Percentiles rank a stretch among this genome's conserved stretches.
phyloP scores from a whole-genome alignment of 2,888 invertebrate species.

The Aspidiotus rigidus region DNA sequence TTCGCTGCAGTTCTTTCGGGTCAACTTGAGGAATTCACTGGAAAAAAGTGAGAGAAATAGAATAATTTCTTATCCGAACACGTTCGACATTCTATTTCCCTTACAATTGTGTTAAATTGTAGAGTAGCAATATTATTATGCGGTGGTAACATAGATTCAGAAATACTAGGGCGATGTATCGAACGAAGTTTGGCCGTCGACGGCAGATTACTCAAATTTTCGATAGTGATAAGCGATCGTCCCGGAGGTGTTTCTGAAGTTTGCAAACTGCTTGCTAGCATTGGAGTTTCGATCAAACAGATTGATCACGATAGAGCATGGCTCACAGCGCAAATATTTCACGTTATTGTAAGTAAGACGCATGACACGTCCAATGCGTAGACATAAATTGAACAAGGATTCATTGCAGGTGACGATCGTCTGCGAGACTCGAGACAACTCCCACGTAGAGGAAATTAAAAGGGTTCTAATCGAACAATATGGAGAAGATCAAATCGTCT shows the following conservation, averaged over 20 bases:
- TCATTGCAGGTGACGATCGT: conserved; percentile 70
- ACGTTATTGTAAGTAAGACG: conserved; percentile 51
- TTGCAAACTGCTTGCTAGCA: conserved; percentile 60
- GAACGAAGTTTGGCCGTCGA: conserved; percentile 83
- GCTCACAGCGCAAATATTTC: conserved; percentile 81
- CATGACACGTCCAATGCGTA: not conserved
- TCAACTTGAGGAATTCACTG: conserved; percentile 65
- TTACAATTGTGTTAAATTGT: conserved; percentile 36
- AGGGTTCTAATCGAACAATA: conserved; percentile 3
- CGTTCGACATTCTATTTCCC: too few species aligned
- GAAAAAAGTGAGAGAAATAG: conserved; percentile 56
- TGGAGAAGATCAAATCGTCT: not conserved
- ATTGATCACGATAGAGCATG: conserved; percentile 93
- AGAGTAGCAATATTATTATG: conserved; percentile 77
- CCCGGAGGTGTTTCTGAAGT: conserved; percentile 53
- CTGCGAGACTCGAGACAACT: conserved; percentile 75
- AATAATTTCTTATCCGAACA: too few species aligned
- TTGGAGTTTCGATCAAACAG: conserved; percentile 86
- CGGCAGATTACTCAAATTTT: conserved; percentile 65
- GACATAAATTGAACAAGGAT: not conserved
- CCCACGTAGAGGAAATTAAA: conserved; percentile 49
- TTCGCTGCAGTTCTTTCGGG: conserved; percentile 77
- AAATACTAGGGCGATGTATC: conserved; percentile 75
- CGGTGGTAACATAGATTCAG: conserved; percentile 87
- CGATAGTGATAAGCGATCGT: conserved; percentile 70